These are phyloP conservation scores for Pantherophis alleghaniensis DNA, from an alignment of 2,797 vertebrate genomes.

Conservation along the genomic window DNA sequence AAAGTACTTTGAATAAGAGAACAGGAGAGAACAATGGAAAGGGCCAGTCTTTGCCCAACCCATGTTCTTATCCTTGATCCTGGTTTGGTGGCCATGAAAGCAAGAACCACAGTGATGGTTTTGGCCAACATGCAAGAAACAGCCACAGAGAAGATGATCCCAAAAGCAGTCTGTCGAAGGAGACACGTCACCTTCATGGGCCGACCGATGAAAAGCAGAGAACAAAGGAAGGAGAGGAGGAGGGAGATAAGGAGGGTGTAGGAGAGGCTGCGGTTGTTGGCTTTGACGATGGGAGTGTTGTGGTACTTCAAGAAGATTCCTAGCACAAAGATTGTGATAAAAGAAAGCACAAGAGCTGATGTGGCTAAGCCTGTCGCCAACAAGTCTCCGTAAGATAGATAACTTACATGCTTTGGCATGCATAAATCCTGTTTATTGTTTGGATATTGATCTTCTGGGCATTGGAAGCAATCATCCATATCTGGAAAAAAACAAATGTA, in stretches of 20 bases:
- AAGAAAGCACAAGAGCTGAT: not conserved
- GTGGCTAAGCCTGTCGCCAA: not conserved
- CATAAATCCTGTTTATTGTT: not conserved
- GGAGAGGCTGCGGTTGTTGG: not conserved
- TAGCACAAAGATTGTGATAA: not conserved
- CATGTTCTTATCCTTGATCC: not conserved
- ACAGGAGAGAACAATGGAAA: not conserved
- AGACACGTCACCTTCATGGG: not conserved
- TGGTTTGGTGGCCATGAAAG: slow-evolving; percentile 6
- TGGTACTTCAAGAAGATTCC: not conserved
- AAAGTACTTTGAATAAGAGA: too few relatives aligned
- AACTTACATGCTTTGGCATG: not conserved
- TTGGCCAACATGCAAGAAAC: slow-evolving; percentile 6
- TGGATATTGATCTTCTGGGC: not conserved
- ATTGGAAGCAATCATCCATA: not conserved
- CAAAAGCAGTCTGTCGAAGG: not conserved
- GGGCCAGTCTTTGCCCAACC: not conserved
- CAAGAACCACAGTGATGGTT: not conserved
- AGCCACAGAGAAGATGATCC: not conserved
- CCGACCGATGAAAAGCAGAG: not conserved
- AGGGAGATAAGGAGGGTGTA: not conserved
- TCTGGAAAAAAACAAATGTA: not conserved
- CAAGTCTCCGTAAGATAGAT: not conserved
- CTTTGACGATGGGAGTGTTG: not conserved
- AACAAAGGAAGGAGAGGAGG: not conserved